Evolutionary conservation across 2,113 vertebrate genomes (phyloP), one percentile per base, ranked within the genome.

Genomic region (Carlito syrichta): DNA sequence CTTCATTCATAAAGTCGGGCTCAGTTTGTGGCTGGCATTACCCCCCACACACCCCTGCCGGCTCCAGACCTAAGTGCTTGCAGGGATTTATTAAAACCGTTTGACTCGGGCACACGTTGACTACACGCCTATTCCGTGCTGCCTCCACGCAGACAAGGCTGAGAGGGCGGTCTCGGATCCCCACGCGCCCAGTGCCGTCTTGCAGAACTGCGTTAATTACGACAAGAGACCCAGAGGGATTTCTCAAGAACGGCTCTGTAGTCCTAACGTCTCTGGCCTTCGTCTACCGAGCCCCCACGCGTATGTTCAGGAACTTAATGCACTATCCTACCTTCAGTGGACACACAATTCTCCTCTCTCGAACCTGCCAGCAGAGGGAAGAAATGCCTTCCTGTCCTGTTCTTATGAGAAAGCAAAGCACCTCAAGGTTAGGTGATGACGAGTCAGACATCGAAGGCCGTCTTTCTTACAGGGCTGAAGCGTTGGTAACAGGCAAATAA

Each of bases 1-100:
- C 92, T 98, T 97, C 97, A 96, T 96, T 97, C 97, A 97, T 97
- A 97, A 98, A 98, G 74, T 95, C 60, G 82, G 81, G 71, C 43
- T 60, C 27, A 38, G 19, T 12, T 1, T n/a, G 52, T 45, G 78
- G 30, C 68, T 92, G 94, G 83, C 86, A 43, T 91, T 96, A 82
- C 86, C 91, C 89, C 74, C 8, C 58, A 54, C 52, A 95, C 58
- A 58, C 74, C 81, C 96, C 83, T 81, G 91, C 77, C 2, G 56
- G 96, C 84, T 91, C 95, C 94, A 95, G 94, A 97, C 95, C 96
- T 96, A 96, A 92, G 94, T 87, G 81, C 92, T 96, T 96, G 85
- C 90, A 95, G 89, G 54, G 94, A 92, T 97, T 97, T 96, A 97
- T 96, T 97, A 92, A 97, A 98, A 94, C 93, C 63, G 27, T 92